These are phyloP conservation scores for Dendronephthya gigantea DNA, from an alignment of 64 coral and sea anemone genomes.

Conservation along the genomic window DNA sequence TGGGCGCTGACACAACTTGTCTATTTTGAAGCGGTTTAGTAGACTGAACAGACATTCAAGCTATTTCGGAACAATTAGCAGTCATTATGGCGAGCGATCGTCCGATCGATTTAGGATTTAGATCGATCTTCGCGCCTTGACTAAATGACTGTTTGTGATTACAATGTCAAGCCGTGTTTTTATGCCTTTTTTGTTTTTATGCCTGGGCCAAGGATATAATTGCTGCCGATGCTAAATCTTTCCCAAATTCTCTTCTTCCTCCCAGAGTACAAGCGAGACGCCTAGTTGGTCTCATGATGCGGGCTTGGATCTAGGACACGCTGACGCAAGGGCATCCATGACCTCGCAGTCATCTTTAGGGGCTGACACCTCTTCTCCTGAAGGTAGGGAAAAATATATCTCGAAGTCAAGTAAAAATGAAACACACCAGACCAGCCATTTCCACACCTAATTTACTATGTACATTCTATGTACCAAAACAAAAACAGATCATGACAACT, in stretches of 20 bases:
- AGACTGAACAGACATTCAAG: neutral
- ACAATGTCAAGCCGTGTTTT: neutral
- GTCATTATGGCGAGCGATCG: neutral
- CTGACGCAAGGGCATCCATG: neutral
- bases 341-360: neutral
- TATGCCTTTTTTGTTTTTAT: too few species aligned
- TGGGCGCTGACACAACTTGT: neutral
- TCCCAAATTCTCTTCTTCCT: neutral
- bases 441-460: too few species aligned
- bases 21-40: neutral
- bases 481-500: too few species aligned
- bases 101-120: neutral
- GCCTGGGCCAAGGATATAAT: too few species aligned
- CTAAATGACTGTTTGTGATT: neutral
- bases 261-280: neutral
- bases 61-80: constrained; percentile 9
- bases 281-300: neutral
- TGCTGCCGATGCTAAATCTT: too few species aligned
- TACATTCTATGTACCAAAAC: too few species aligned
- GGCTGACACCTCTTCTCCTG: neutral
- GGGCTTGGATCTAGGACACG: neutral
- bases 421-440: too few species aligned
- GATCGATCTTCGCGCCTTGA: neutral
- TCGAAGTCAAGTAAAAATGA: too few species aligned
- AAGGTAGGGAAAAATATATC: neutral